Base-by-base conservation (phyloP, 2,888 invertebrate genomes). In the Microchrysa polita region DNA sequence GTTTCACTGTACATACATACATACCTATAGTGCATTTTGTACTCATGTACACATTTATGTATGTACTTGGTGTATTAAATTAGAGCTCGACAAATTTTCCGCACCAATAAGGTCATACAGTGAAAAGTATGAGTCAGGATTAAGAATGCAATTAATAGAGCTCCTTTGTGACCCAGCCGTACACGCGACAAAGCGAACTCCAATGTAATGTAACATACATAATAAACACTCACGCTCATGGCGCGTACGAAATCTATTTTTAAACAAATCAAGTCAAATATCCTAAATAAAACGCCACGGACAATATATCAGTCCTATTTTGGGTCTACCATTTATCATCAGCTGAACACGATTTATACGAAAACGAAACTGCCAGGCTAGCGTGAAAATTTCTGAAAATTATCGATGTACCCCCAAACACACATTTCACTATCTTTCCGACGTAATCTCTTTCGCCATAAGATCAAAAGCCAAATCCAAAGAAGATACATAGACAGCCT, bases 271-370 rank as follows among this genome's bases (percentile, higher is more conserved):
- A 12, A 48, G 14, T 48, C 48, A 12, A 48, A 48, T n/a, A 48
- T 48, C 48, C 48, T 48, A n/a, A 48, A 48, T 48, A 48, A 48
- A 48, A 48, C 48, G 48, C 48, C 12, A 48, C 48, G 27, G 7
- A 48, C 48, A 48, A 48, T 48, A 48, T 48, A n/a, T 48, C 48
- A 48, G 16, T 48, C 14, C 48, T 48, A 48, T 48, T 48, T 48
- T 12, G 48, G 48, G 48, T n/a, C 12, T n/a, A 12, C 48, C 12
- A 48, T 48, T 48, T 48, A 48, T 48, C 48, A 48, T 48, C 48
- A 48, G n/a, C n/a, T n/a, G 48, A 48, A 48, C 48, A 48, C 14
- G 16, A 48, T 34, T 7, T 34, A n/a, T n/a, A 34, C 27, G 27
- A 34, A 34, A 7, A 34, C 2, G 27, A 34, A 34, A 34, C 27